Base-by-base conservation (phyloP, 1,140 invertebrate genomes). In the Brachionus manjavacas region DNA sequence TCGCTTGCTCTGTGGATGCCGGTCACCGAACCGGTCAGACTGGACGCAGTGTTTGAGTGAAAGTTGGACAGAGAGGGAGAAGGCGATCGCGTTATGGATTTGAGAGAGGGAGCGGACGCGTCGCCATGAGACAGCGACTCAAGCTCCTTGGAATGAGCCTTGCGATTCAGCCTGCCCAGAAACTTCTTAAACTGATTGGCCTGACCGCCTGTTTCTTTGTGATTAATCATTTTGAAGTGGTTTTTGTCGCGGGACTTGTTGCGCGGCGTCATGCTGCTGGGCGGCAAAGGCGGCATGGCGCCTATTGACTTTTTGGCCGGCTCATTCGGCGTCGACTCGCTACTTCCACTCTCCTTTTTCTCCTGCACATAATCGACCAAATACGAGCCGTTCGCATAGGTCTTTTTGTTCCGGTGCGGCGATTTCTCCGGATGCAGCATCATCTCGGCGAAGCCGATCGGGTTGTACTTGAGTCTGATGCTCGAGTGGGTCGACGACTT, bases 401-500 rank as follows among this genome's bases (percentile, higher is more conserved):
- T 31, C 35, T 46, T 79, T 43, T 60, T 85, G 55, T 39, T 80
- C 14, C 70, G 46, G 60, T 79, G 52, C 12, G 79, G 46, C 25
- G 79, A 66, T 46, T 72, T 52, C 20, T 84, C 76, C 31, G 41
- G 66, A 84, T 80, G 39, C 16, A 72, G 31, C 46, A 86, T 52
- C 43, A 86, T 85, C 55, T 86, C 86, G 43, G 85, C 87, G 87
- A 87, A 87, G 87, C 91, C 91, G 84, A 97, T 91, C 85, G 98
- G 92, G 92, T 99, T 99, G 86, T 95, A 97, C 91, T 98, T 98
- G 14, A 99, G 95, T 52, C 94, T 96, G 86, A 99, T 95, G 88
- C 94, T 95, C 52, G 99, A 91, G 91, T 99, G 97, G 76, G 96
- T 99, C 25, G 96, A 95, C 55, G 95, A 94, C 84, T 93, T 92